Evolutionary conservation across 2,888 invertebrate genomes (phyloP).

Genomic region (Carpatolechia fugitivella): DNA sequence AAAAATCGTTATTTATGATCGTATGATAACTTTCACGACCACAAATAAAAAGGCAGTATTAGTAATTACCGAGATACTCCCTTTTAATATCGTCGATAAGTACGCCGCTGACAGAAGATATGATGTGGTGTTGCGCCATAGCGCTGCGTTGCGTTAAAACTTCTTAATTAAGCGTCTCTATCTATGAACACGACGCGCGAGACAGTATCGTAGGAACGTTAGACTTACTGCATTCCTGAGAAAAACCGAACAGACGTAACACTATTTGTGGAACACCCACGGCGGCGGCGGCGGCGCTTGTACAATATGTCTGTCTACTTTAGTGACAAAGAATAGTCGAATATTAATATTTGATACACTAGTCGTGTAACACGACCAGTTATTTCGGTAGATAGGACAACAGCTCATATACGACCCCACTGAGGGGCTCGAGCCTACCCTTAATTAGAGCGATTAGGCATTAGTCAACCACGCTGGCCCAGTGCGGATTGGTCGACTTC

Average conservation of each 20-base stretch:
- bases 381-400: too few relatives aligned
- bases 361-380: too few relatives aligned
- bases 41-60: not conserved
- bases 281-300: not conserved
- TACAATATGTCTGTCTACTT: too few relatives aligned
- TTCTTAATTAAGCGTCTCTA: conserved; percentile 8
- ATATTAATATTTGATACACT: too few relatives aligned
- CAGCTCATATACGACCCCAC: too few relatives aligned
- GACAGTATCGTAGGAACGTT: conserved; percentile 7
- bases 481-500: too few relatives aligned
- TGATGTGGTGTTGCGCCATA: conserved; percentile 2
- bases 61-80: conserved; percentile 6
- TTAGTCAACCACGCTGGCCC: too few relatives aligned
- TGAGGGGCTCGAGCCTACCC: too few relatives aligned
- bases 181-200: not conserved
- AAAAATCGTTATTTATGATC: conserved; percentile 2
- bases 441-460: too few relatives aligned
- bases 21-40: not conserved
- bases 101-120: conserved; percentile 1
- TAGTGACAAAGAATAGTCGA: too few relatives aligned
- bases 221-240: conserved; percentile 7
- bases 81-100: conserved; percentile 6
- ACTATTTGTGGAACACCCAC: conserved; percentile 19
- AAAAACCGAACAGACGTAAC: conserved; percentile 24
- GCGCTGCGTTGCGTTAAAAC: not conserved